Evolutionary conservation across 1,140 invertebrate species (phyloP).

Genomic region (Bemisia tabaci): DNA sequence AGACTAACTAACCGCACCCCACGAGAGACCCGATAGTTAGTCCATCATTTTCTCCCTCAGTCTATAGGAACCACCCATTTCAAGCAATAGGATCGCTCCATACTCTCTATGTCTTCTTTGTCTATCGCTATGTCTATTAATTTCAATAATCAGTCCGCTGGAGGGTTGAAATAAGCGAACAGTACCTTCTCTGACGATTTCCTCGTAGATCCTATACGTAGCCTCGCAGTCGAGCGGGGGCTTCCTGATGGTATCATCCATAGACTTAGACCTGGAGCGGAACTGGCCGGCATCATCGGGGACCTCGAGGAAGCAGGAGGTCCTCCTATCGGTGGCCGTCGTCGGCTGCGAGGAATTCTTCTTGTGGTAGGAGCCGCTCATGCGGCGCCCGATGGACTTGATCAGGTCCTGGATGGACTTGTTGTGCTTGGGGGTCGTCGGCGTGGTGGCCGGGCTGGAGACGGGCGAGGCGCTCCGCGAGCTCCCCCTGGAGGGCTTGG

Average conservation of each 20-base stretch:
- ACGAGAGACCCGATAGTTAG: no score
- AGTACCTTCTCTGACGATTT: conserved; percentile 60
- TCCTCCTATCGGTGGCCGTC: conserved; percentile 1
- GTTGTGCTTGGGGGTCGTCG: conserved; percentile 10
- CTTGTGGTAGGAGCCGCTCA: conserved; percentile 2
- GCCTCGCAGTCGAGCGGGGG: conserved; percentile 53
- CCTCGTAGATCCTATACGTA: conserved; percentile 66
- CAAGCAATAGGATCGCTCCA: no score
- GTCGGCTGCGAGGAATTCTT: not conserved
- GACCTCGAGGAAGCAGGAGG: conserved; percentile 19
- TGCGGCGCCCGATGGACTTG: conserved; percentile 10
- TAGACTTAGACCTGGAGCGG: conserved; percentile 55
- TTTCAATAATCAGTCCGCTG: no score
- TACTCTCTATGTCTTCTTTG: no score
- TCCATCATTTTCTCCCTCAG: no score
- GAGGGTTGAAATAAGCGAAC: no score
- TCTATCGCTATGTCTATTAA: no score
- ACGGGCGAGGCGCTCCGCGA: not conserved
- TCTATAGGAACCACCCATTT: no score
- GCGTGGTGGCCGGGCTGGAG: not conserved
- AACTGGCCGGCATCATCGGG: conserved; percentile 41
- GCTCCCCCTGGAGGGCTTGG: not conserved
- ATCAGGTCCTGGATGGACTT: conserved; percentile 18
- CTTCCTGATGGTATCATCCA: conserved; percentile 42
- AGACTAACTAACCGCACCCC: no score